A percentile compares a stretch with the other conserved stretches of the same genome.
These are phyloP conservation scores for Ostrea denselamellosa DNA, from an alignment of 1,140 invertebrate genomes.

Conservation along the genomic window DNA sequence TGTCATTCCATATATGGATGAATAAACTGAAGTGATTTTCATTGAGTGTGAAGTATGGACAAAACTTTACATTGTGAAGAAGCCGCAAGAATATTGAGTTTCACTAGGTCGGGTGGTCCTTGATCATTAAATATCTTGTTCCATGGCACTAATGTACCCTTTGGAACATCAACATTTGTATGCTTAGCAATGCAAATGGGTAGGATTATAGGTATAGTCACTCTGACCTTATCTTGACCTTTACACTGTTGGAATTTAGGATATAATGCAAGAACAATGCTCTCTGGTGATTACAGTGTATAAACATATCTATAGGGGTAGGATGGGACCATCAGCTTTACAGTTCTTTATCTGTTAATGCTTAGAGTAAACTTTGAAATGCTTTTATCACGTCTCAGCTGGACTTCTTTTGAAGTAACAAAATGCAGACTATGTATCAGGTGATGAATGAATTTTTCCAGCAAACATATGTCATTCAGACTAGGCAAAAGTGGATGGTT, in stretches of 20 bases:
- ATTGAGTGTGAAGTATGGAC: constrained; percentile 31
- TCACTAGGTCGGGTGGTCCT: neutral
- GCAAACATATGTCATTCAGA: constrained; percentile 1
- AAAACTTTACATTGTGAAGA: neutral
- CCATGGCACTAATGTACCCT: neutral
- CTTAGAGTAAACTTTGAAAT: constrained; percentile 19
- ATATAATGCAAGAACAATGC: constrained; percentile 31
- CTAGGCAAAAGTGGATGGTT: neutral
- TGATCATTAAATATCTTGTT: constrained; percentile 7
- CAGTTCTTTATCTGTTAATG: neutral
- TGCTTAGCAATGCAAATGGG: neutral
- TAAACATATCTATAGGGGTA: neutral
- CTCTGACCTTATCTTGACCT: constrained; percentile 27
- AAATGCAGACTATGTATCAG: neutral
- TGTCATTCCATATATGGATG: neutral
- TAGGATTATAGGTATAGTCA: neutral
- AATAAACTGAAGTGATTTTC: constrained; percentile 19
- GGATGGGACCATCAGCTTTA: neutral
- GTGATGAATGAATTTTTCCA: neutral
- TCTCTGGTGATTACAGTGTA: neutral
- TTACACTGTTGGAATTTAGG: constrained; percentile 20
- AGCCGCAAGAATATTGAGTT: neutral
- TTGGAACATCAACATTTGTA: constrained; percentile 2
- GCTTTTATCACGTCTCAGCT: constrained; percentile 19
- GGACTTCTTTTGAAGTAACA: constrained; percentile 33